Evolutionary conservation across 2,113 vertebrate genomes (phyloP), one percentile per base, ranked within the genome.

Genomic region (Uropsilus gracilis): DNA sequence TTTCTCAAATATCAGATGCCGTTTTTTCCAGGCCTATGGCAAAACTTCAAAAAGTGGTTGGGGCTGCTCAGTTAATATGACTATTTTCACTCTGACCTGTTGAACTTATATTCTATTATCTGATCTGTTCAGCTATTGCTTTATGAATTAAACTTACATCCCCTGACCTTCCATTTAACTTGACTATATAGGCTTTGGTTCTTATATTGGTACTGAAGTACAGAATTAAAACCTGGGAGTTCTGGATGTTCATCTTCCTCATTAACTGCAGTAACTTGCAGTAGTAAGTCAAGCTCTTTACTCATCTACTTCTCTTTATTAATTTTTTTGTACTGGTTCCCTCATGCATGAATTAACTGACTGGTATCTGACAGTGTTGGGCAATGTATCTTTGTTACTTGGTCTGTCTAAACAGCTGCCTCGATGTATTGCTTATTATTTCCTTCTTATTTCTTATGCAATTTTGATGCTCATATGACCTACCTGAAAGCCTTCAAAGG

Each of bases 71-170:
- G 22, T 2, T 53, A 76, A 55, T 69, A 46, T 72, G 12, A 86
- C 18, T 86, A 30, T 34, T 87, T 87, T 91, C 63, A 69, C 72
- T 76, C n/a, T 68, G 93, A 76, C 71, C 32, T 46, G 14, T 72
- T 86, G 8, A 89, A 75, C 3, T 75, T 5, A 22, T 44, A 20
- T 32, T 63, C 50, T 68, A 42, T 72, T 17, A 88, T 8, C 83
- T 88, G 28, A 46, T 81, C 17, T 72, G 80, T 5, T 80, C 28
- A 88, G 30, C 22, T 91, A 59, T 44, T 34, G 46, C 13, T 64
- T 44, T 89, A 37, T 89, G 28, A 80, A 66, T 72, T 59, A 71
- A 89, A 80, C 59, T 91, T 34, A 42, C 22, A 24, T 83, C 42
- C 8, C 22, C n/a, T 85, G 42, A 53, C 2, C 50, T 80, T 89